Evolutionary conservation across 2,888 invertebrate genomes (phyloP), one percentile per base, ranked within the genome.

Genomic region (Taphrorychus bicolor): DNA sequence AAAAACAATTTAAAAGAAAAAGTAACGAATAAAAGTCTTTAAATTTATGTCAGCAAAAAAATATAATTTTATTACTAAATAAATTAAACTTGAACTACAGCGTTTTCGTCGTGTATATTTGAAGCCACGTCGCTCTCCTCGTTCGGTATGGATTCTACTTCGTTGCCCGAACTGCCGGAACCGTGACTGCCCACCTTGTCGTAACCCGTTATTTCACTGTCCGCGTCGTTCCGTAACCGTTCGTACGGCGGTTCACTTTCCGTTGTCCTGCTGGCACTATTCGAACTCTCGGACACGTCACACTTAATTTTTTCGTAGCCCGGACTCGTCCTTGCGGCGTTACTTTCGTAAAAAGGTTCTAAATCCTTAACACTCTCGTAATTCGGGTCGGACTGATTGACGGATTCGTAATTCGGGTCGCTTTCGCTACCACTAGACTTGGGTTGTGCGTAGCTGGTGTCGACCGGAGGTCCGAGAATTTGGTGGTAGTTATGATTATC

Each of bases 361-460:
- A 89, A 85, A 81, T 91, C 92, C 73, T 90, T 90, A 0, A 93
- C 92, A 72, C 91, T 92, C 79, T 93, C 93, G 76, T 93, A 93
- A 79, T 93, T 93, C 0, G 92, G 92, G 83, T 93, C 90, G 52
- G 85, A 85, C 54, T 88, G 87, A 59, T 85, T 84, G 0, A 90
- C 89, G 0, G 88, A 88, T 75, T 90, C 90, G 74, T 90, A 90
- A 78, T 90, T 90, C 21, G 82, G 81, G 78, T 90, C 92, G 0
- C 89, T 89, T 78, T 92, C 92, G 76, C 91, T 92, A 71, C 89
- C 90, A 3, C 81, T 82, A 19, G 79, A 79, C 41, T 82, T 82
- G 5, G 82, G 78, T 0, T 89, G 89, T 0, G 84, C 87, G 78
- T 92, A 92, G 77, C 92, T 93, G 80, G 92, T 91, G 2, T 91